A percentile compares a stretch with the other conserved stretches of the same genome.
These are phyloP conservation scores for Medauroidea extradentata DNA, from an alignment of 1,140 invertebrate species.

Conservation along the genomic window DNA sequence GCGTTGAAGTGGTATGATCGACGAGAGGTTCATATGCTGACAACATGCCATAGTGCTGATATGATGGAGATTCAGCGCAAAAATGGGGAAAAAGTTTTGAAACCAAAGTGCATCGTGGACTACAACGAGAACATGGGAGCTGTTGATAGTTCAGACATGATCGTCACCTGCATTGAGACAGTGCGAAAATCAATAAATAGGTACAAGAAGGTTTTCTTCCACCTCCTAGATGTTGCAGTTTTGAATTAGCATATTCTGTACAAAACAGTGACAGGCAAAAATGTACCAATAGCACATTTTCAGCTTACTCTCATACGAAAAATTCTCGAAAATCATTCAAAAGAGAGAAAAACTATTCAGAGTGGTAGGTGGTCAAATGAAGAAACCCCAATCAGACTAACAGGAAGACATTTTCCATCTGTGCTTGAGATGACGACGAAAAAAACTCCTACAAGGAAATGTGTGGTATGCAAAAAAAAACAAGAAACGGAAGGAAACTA, in stretches of 20 bases:
- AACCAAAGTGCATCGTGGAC: slow-evolving; percentile 37
- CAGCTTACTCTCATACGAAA: not conserved
- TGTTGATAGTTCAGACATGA: slow-evolving; percentile 37
- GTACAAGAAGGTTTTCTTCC: slow-evolving; percentile 39
- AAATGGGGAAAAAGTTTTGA: slow-evolving; percentile 18
- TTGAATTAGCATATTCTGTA: not conserved
- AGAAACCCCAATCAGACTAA: not conserved
- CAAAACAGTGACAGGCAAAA: not conserved
- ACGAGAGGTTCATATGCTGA: slow-evolving; percentile 1
- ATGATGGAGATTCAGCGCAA: not conserved
- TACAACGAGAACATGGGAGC: slow-evolving; percentile 39
- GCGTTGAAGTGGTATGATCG: slow-evolving; percentile 7
- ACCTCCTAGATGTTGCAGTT: slow-evolving; percentile 28
- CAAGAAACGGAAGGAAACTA: too few relatives aligned
- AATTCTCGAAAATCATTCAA: not conserved
- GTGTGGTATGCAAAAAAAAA: too few relatives aligned
- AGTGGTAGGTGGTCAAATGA: not conserved
- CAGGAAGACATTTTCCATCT: not conserved
- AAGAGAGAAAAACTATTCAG: not conserved
- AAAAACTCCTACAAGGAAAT: too few relatives aligned
- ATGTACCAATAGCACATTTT: not conserved
- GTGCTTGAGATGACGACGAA: too few relatives aligned
- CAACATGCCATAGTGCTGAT: not conserved
- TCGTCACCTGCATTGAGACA: slow-evolving; percentile 29
- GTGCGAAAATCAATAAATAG: slow-evolving; percentile 38